Base-by-base conservation (phyloP, 2,888 invertebrate genomes). In the Dioctria linearis region DNA sequence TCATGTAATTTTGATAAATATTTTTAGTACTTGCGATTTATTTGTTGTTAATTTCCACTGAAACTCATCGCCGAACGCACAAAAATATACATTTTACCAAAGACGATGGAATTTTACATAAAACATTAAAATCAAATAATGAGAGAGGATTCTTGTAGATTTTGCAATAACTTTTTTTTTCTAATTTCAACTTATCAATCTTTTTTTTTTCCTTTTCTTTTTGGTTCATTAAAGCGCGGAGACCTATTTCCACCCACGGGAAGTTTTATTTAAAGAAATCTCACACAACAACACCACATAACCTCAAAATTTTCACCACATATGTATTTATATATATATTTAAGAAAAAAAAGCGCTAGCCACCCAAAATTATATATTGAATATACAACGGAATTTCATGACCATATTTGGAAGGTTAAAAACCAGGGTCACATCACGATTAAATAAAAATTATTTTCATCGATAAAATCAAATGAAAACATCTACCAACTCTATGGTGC, bases 201-300 rank as follows among this genome's bases (percentile, higher is more conserved):
- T 25, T 25, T 25, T 25, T n/a, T 25, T 25, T 25, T 2, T 25
- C 25, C 25, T 78, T 66, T 39, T 66, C 63, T 76, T 57, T 65
- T 42, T 54, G 43, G 40, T 63, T 78, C 63, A 54, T 66, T 49
- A 66, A 59, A 75, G 46, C 76, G 63, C 63, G 79, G 43, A 80
- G 81, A 69, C 80, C 79, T 63, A 79, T 79, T 81, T 81, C 79
- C 81, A 61, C 81, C 81, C 81, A 81, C 81, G 81, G 81, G 54
- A 65, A 37, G 75, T 80, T 76, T 81, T 81, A 81, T 81, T 81
- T 81, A 76, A 76, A 80, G 80, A 75, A 80, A 80, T 71, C 69
- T 69, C 67, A 80, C 75, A 76, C 80, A 80, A 80, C 76, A 80
- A 66, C 57, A 59, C 78, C 43, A 76, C 49, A 76, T 76, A 76